These are phyloP conservation scores for Actias luna DNA, from an alignment of 2,888 invertebrate genomes.

Conservation along the genomic window DNA sequence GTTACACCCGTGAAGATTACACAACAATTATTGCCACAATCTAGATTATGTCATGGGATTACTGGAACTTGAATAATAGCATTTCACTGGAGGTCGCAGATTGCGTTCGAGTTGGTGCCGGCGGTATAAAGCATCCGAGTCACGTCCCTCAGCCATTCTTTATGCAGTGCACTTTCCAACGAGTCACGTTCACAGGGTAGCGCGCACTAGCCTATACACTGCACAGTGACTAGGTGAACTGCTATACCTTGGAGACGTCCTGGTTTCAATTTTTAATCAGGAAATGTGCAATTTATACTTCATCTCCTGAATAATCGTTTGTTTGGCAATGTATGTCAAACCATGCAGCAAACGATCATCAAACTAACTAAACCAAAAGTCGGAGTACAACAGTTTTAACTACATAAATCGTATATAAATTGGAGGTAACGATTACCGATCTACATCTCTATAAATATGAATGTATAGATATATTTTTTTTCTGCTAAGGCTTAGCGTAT, in stretches of 20 bases:
- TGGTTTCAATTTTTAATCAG: constrained; percentile 23
- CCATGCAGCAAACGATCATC: too few relatives aligned
- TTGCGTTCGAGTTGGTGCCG: constrained; percentile 38
- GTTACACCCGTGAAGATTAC: constrained; percentile 10
- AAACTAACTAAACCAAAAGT: too few relatives aligned
- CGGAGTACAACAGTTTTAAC: too few relatives aligned
- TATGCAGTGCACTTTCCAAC: constrained; percentile 64
- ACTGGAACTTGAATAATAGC: constrained; percentile 71
- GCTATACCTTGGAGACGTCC: constrained; percentile 43
- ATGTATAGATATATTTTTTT: too few relatives aligned
- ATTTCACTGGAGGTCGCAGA: constrained; percentile 60
- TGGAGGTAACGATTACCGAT: too few relatives aligned
- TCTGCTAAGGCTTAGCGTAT: too few relatives aligned
- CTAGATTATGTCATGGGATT: constrained; percentile 77
- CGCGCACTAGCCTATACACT: constrained; percentile 52
- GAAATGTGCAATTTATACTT: constrained; percentile 7
- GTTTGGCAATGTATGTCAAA: too few relatives aligned
- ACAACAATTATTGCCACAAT: constrained; percentile 43
- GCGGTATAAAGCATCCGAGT: constrained; percentile 40
- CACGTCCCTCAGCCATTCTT: constrained; percentile 62
- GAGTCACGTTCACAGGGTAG: constrained; percentile 48
- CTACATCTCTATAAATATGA: too few relatives aligned
- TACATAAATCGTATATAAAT: too few relatives aligned
- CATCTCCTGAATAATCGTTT: too few relatives aligned
- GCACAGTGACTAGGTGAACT: constrained; percentile 66